Conservation (phyloP, 2,888 invertebrate species). For the Psylliodes chrysocephalus region DNA sequence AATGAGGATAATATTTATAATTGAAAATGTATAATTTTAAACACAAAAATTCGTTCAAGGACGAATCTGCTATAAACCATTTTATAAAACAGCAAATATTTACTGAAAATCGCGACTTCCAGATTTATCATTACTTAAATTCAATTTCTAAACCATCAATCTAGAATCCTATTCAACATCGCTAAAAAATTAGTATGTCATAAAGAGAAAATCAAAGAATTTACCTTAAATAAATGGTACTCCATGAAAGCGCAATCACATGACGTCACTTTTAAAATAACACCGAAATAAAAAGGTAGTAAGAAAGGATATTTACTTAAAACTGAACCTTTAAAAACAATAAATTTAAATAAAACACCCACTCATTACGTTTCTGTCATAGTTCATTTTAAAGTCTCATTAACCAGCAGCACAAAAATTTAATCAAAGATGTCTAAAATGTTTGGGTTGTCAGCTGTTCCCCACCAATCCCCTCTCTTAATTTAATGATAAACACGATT, state of each 20-base stretch:
- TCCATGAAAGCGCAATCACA: slow-evolving; percentile 63
- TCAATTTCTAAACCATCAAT: slow-evolving; percentile 20
- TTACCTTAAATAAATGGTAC: slow-evolving; percentile 59
- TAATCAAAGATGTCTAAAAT: slow-evolving; percentile 61
- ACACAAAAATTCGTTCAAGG: slow-evolving; percentile 57
- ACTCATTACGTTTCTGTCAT: slow-evolving; percentile 61
- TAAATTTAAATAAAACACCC: slow-evolving; percentile 50
- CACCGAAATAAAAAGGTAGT: slow-evolving; percentile 52
- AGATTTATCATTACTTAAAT: slow-evolving; percentile 48
- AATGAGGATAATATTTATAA: slow-evolving; percentile 48
- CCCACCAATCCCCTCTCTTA: slow-evolving; percentile 54
- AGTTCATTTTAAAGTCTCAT: slow-evolving; percentile 53
- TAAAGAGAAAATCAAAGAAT: slow-evolving; percentile 52
- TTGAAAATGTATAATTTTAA: slow-evolving; percentile 54
- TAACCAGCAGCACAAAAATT: slow-evolving; percentile 54
- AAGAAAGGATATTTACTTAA: slow-evolving; percentile 48
- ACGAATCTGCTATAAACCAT: slow-evolving; percentile 50
- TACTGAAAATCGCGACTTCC: slow-evolving; percentile 47
- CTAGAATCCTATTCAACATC: slow-evolving; percentile 15
- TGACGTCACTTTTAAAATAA: slow-evolving; percentile 63
- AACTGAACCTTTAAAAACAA: slow-evolving; percentile 49
- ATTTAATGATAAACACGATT: slow-evolving; percentile 39
- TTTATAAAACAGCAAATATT: slow-evolving; percentile 46
- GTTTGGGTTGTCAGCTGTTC: slow-evolving; percentile 64
- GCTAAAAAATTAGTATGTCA: slow-evolving; percentile 19